Percentiles rank a stretch among this genome's conserved stretches.
Evolutionary conservation across 2,888 invertebrate genomes (phyloP).

Genomic region (Perizoma affinitatum): DNA sequence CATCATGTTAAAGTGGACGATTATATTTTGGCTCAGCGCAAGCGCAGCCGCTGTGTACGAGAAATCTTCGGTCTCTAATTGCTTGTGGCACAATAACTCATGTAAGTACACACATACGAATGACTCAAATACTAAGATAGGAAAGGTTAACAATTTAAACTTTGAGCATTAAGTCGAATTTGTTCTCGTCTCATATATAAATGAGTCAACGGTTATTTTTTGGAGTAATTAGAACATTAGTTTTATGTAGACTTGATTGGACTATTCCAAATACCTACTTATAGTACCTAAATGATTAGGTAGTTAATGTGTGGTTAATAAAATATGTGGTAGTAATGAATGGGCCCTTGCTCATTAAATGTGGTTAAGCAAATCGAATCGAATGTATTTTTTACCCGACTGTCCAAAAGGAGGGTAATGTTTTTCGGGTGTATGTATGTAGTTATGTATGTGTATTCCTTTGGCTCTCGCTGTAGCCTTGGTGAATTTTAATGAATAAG

Average conservation of each 20-base stretch:
- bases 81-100: constrained; percentile 62
- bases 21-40: constrained; percentile 44
- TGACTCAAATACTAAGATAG: constrained; percentile 25
- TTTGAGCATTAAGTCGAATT: constrained; percentile 28
- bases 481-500: too few species aligned
- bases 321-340: too few species aligned
- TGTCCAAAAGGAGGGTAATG: too few species aligned
- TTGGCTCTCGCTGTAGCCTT: too few species aligned
- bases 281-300: too few species aligned
- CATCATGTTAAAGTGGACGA: constrained; percentile 47
- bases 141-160: constrained; percentile 26
- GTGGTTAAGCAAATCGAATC: too few species aligned
- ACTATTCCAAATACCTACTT: background rate
- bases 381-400: too few species aligned
- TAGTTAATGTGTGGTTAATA: too few species aligned
- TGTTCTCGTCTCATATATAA: constrained; percentile 40
- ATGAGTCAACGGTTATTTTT: constrained; percentile 26
- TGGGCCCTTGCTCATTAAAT: too few species aligned
- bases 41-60: constrained; percentile 43
- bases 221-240: constrained; percentile 1
- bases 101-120: constrained; percentile 50
- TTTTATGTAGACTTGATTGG: constrained; percentile 3
- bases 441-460: too few species aligned
- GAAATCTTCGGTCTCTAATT: constrained; percentile 41
- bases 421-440: too few species aligned